phyloP scores from a whole-genome alignment of 2,888 invertebrate species.

The Agrochola litura region DNA sequence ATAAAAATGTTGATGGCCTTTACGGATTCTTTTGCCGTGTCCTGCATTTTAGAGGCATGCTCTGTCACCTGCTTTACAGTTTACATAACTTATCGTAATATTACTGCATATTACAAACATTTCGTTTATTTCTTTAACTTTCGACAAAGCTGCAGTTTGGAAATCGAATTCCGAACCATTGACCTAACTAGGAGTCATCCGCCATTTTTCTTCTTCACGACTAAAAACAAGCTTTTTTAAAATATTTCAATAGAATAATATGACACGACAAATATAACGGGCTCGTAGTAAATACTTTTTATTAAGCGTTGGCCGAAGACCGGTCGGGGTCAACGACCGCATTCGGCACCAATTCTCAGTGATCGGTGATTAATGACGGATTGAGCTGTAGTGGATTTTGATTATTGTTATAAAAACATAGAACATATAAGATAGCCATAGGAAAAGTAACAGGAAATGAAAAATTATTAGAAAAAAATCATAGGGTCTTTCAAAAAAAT shows the following conservation, averaged over 20 bases:
- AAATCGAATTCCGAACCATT: conserved; percentile 31
- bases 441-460: background rate
- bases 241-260: conserved; percentile 66
- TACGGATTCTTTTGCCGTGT: conserved; percentile 41
- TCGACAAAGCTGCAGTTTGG: background rate
- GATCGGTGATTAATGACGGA: conserved; percentile 59
- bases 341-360: conserved; percentile 74
- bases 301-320: conserved; percentile 68
- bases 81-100: conserved; percentile 25
- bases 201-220: conserved; percentile 20
- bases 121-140: background rate
- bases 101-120: background rate
- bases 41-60: conserved; percentile 42
- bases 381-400: conserved; percentile 51
- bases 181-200: conserved; percentile 15
- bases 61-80: conserved; percentile 17
- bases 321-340: conserved; percentile 80
- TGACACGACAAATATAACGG: conserved; percentile 73
- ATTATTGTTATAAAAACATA: conserved; percentile 25
- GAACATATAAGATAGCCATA: background rate
- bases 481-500: background rate
- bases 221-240: conserved; percentile 40
- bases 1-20: conserved; percentile 48
- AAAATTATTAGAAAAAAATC: background rate
- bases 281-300: conserved; percentile 68